Percentiles rank a stretch among this genome's conserved stretches.
phyloP scores from a whole-genome alignment of 2,888 invertebrate species.

The Hemistola chrysoprasaria region DNA sequence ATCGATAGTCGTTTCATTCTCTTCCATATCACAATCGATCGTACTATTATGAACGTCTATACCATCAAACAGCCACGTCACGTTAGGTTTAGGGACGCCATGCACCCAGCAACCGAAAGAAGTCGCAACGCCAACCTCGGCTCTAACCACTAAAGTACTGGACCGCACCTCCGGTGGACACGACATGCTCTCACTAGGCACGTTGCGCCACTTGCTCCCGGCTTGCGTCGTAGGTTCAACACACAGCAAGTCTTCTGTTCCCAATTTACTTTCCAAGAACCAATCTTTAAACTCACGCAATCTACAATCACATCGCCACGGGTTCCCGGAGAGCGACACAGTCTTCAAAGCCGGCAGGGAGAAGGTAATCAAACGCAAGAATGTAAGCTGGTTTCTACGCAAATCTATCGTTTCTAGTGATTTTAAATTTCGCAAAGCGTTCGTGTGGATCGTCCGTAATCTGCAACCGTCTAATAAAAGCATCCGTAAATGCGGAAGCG shows the following conservation, averaged over 20 bases:
- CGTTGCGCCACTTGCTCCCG: conserved; percentile 89
- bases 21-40: conserved; percentile 74
- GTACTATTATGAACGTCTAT: conserved; percentile 69
- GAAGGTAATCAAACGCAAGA: conserved; percentile 81
- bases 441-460: conserved; percentile 87
- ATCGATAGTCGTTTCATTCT: conserved; percentile 65
- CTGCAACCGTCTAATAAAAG: conserved; percentile 91
- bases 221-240: conserved; percentile 86
- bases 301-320: conserved; percentile 95
- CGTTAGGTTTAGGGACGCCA: conserved; percentile 92
- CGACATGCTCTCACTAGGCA: conserved; percentile 89
- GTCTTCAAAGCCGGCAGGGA: conserved; percentile 90
- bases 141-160: conserved; percentile 83
- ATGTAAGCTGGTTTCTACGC: conserved; percentile 89
- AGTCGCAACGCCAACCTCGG: conserved; percentile 91
- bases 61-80: conserved; percentile 92
- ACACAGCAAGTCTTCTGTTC: conserved; percentile 88
- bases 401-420: conserved; percentile 90
- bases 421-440: conserved; percentile 89
- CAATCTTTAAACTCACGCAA: conserved; percentile 92
- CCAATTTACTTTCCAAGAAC: conserved; percentile 90
- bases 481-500: conserved; percentile 89
- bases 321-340: conserved; percentile 91
- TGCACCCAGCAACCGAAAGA: conserved; percentile 91
- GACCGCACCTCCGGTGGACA: conserved; percentile 89